phyloP scores from a whole-genome alignment of 2,113 vertebrate genomes.

The Ahaetulla prasina region DNA sequence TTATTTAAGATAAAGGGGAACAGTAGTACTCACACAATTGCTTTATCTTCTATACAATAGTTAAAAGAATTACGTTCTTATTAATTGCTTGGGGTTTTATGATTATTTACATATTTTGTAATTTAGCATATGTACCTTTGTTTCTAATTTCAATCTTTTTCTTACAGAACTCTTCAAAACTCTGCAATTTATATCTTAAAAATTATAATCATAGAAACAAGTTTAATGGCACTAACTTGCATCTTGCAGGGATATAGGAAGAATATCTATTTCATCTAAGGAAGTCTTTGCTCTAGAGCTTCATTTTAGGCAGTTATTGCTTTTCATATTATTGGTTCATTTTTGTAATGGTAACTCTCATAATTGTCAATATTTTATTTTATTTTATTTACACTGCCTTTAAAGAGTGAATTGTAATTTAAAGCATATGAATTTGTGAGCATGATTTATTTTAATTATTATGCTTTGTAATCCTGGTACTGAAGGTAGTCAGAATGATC shows the following conservation, averaged over 20 bases:
- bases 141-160: conserved; percentile 28
- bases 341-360: conserved; percentile 43
- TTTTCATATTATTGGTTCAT: conserved; percentile 40
- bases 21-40: background rate
- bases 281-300: conserved; percentile 50
- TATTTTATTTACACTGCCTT: conserved; percentile 63
- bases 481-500: conserved; percentile 39
- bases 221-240: conserved; percentile 36
- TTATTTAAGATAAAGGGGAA: conserved; percentile 18
- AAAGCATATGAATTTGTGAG: conserved; percentile 44
- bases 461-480: conserved; percentile 55
- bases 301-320: conserved; percentile 46
- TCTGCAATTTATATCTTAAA: conserved; percentile 36
- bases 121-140: conserved; percentile 43
- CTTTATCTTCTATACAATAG: background rate
- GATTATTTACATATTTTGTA: conserved; percentile 1
- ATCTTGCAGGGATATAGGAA: conserved; percentile 50
- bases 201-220: conserved; percentile 49
- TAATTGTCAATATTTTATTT: conserved; percentile 42
- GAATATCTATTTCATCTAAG: conserved; percentile 50
- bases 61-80: conserved; percentile 18
- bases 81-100: conserved; percentile 22
- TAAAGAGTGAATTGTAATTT: conserved; percentile 54
- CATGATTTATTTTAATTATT: conserved; percentile 55
- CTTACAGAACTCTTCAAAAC: conserved; percentile 21